Evolutionary conservation across 1,140 invertebrate genomes (phyloP), one percentile per base, ranked within the genome.

Genomic region (Sitobion miscanthi): DNA sequence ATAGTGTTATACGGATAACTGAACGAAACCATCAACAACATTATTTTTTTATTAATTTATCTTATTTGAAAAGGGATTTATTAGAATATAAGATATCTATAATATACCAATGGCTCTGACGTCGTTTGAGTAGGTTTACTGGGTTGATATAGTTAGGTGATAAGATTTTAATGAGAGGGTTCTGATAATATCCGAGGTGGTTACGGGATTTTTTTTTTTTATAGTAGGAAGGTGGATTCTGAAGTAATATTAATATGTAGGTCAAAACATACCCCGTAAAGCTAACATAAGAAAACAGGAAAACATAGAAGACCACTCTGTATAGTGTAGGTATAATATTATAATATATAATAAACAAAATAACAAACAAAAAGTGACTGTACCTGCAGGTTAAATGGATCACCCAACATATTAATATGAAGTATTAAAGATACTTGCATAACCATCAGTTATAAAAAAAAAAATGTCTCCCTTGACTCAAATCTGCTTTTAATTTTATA

Each of bases 401-500:
- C 62, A 77, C n/a, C n/a, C 30, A n/a, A 77, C 62, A n/a, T 77
- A 35, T 35, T 35, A n/a, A 17, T 77, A 77, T 77, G n/a, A 77
- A 77, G 62, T 77, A 77, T 77, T 77, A 77, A 77, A 77, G 62
- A 77, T n/a, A 77, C 30, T 77, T 77, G 30, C 62, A 77, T 77
- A 77, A 77, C 62, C 30, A 77, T 77, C 30, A 77, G 62, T 77
- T 69, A 69, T 69, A 69, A n/a, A n/a, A n/a, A n/a, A n/a, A 62
- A n/a, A 69, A 77, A 77, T 17, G 30, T n/a, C 62, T 77, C 62
- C 62, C 62, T 77, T 77, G 14, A 77, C 62, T 77, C n/a, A n/a
- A n/a, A 77, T 77, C 62, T 77, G 62, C 62, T 77, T 77, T 77
- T 77, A 77, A 77, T 77, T 77, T 77, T 77, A 77, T 77, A 77